These are phyloP conservation scores for Orientallactaga sibirica DNA, from an alignment of 2,797 vertebrate species.

Conservation along the genomic window DNA sequence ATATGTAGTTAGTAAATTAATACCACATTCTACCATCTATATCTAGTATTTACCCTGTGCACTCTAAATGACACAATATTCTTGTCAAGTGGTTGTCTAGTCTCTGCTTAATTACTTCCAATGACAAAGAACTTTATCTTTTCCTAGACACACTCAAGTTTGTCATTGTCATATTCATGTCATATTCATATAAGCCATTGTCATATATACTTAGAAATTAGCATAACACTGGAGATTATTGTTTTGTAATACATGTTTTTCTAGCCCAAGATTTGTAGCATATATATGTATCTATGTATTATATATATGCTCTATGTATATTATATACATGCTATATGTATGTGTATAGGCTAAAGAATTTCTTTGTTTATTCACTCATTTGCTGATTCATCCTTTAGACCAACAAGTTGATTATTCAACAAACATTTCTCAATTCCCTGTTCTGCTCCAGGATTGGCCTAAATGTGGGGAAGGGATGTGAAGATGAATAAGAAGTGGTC, in stretches of 20 bases:
- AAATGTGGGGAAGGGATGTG: constrained; percentile 32
- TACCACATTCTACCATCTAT: constrained; percentile 15
- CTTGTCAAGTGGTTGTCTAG: constrained; percentile 55
- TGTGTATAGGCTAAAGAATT: background rate
- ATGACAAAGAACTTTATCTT: constrained; percentile 38
- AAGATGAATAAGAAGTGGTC: constrained; percentile 50
- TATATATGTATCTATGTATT: background rate
- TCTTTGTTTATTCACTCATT: constrained; percentile 36
- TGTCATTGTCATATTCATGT: constrained; percentile 50
- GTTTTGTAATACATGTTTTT: constrained; percentile 45
- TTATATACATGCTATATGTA: background rate
- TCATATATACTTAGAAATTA: constrained; percentile 40
- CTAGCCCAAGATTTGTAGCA: background rate
- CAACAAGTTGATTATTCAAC: constrained; percentile 10
- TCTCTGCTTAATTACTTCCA: constrained; percentile 48
- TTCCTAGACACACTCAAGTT: constrained; percentile 7
- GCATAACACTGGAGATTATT: constrained; percentile 46
- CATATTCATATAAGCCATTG: background rate
- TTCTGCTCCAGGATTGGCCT: constrained; percentile 50
- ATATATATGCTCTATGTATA: background rate
- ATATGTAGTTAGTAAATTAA: constrained; percentile 26
- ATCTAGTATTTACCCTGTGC: constrained; percentile 25
- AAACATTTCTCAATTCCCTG: constrained; percentile 41
- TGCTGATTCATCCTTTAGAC: constrained; percentile 45
- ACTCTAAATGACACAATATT: constrained; percentile 40